A percentile compares a stretch with the other conserved stretches of the same genome.
Evolutionary conservation across 2,888 invertebrate species (phyloP).

Genomic region (Heliconius sara): DNA sequence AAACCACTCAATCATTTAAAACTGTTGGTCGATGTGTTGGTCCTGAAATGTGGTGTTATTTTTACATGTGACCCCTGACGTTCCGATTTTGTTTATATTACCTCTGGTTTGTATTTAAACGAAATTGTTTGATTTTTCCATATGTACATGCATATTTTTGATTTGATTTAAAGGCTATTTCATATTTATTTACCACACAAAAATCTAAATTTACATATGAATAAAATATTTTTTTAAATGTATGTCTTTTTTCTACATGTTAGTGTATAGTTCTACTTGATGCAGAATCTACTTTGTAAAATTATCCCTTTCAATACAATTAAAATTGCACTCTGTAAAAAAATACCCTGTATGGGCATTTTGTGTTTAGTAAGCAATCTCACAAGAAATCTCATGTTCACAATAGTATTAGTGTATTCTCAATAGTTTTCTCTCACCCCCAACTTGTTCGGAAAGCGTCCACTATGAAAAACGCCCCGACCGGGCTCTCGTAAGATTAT

Average conservation of each 20-base stretch:
- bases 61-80: slow-evolving; percentile 24
- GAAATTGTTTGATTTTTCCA: not conserved
- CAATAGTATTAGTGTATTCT: slow-evolving; percentile 23
- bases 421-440: slow-evolving; percentile 43
- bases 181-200: not conserved
- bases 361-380: not conserved
- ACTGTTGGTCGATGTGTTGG: slow-evolving; percentile 45
- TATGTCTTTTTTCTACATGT: not conserved
- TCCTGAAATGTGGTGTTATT: slow-evolving; percentile 36
- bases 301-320: not conserved
- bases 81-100: slow-evolving; percentile 23
- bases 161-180: not conserved
- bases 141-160: not conserved
- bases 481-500: slow-evolving; percentile 78
- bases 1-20: slow-evolving; percentile 52
- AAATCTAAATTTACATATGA: too few species aligned
- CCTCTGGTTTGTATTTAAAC: not conserved
- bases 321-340: not conserved
- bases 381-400: slow-evolving; percentile 11
- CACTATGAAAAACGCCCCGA: slow-evolving; percentile 78
- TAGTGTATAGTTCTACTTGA: not conserved
- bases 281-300: not conserved
- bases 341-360: not conserved
- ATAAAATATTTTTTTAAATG: not conserved
- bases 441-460: slow-evolving; percentile 43